These are phyloP conservation scores for Oreotragus oreotragus DNA, from an alignment of 2,113 vertebrate species.

Conservation along the genomic window DNA sequence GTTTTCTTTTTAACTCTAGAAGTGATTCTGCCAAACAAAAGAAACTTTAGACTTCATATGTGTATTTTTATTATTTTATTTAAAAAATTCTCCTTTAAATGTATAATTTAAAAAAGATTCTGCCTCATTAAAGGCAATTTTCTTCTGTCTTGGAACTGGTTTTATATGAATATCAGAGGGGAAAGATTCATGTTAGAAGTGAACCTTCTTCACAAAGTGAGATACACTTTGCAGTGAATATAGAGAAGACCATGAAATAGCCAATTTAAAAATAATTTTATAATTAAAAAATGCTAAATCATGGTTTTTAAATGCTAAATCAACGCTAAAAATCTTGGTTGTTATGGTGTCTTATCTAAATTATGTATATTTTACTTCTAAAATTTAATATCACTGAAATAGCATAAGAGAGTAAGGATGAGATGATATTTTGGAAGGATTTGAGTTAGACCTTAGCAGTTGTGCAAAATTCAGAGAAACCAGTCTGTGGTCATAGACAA, in stretches of 20 bases:
- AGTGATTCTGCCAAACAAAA: constrained; percentile 60
- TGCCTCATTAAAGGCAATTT: constrained; percentile 1
- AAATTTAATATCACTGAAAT: background rate
- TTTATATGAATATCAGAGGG: background rate
- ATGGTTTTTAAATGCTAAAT: background rate
- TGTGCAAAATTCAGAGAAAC: background rate
- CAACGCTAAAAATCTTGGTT: background rate
- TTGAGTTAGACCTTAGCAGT: background rate
- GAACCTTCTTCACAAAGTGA: background rate
- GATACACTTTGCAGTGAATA: background rate
- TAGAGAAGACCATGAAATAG: background rate
- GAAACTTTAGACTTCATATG: constrained; percentile 32
- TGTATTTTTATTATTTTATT: constrained; percentile 39
- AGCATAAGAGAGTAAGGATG: constrained; percentile 3
- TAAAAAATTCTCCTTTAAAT: constrained; percentile 10
- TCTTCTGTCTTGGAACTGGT: constrained; percentile 29
- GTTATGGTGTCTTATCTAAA: background rate
- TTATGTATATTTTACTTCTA: background rate
- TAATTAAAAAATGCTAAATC: constrained; percentile 25
- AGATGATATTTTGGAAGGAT: constrained; percentile 29
- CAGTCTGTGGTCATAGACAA: background rate
- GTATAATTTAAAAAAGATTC: constrained; percentile 21
- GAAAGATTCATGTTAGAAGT: background rate
- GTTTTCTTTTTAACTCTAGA: constrained; percentile 54
- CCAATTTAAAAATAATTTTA: constrained; percentile 22